Evolutionary conservation across 2,797 vertebrate genomes (phyloP), one percentile per base, ranked within the genome.

Genomic region (Micropoecilia bifurca): DNA sequence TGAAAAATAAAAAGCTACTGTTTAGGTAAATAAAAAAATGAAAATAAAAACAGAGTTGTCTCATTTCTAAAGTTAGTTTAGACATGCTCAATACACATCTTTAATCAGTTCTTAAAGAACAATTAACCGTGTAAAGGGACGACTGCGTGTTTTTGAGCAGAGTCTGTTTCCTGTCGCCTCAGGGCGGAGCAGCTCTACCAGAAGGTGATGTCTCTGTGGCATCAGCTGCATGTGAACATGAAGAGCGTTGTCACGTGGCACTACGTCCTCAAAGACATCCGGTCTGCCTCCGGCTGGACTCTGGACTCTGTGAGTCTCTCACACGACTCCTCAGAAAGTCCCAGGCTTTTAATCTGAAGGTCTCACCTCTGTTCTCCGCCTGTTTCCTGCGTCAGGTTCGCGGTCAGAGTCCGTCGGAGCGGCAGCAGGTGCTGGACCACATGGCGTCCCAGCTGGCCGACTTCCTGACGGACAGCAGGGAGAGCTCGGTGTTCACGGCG

Each of bases 121-220:
- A 50, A 47, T 47, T 16, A 47, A 47, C 4, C 46, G 1, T 47
- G 4, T 47, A 47, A 50, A 50, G 48, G 48, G 18, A 6, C 16
- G 47, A 7, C 47, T 48, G 47, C 18, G 2, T 48, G 47, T 48
- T 47, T 12, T 57, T 28, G 4, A 41, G 2, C 66, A 25, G 33
- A 33, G 33, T 25, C 63, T 71, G 9, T 43, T 50, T 6, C 3
- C 47, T 83, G 57, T 71, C 71, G 10, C 8, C 66, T 9, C 90
- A 99, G 99, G 91, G 91, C 97, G 25, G 98, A 99, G 79, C 98
- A 99, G 91, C 82, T 97, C 88, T 99, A 99, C 88, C 98, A 99
- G 96, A 99, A 98, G 66, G 98, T 98, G 85, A 99, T 99, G 98
- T 94, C 97, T 68, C 95, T 99, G 61, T 99, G 99, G 99, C 98